Evolutionary conservation across 35 echinoderm and acorn worm genomes (phyloP).

Genomic region (Patiria miniata): DNA sequence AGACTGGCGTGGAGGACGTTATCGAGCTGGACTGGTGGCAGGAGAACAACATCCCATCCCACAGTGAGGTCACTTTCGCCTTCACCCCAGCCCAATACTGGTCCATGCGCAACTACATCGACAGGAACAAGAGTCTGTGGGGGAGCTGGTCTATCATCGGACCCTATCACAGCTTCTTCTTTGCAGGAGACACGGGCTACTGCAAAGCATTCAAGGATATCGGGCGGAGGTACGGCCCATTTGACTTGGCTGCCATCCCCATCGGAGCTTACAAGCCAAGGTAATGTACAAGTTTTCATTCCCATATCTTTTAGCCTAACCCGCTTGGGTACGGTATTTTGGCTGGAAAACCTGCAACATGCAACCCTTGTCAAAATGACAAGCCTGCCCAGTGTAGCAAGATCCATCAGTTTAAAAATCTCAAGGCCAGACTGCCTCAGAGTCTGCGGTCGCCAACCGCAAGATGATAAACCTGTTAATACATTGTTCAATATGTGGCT

Average conservation of each 20-base stretch:
- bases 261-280: constrained; percentile 98
- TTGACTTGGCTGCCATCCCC: constrained; percentile 93
- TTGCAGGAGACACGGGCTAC: constrained; percentile 95
- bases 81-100: constrained; percentile 96
- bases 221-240: constrained; percentile 84
- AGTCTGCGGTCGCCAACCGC: too few species aligned
- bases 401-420: too few species aligned
- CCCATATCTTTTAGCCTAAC: too few species aligned
- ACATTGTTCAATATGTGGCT: too few species aligned
- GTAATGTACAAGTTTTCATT: constrained; percentile 38
- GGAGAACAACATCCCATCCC: constrained; percentile 78
- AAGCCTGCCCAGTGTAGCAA: too few species aligned
- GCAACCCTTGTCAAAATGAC: too few species aligned
- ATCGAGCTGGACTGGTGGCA: constrained; percentile 99
- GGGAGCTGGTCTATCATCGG: constrained; percentile 93
- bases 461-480: too few species aligned
- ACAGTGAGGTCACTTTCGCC: constrained; percentile 71
- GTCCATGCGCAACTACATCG: constrained; percentile 60
- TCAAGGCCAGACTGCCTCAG: too few species aligned
- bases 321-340: too few species aligned
- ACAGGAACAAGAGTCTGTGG: constrained; percentile 83
- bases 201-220: constrained; percentile 93
- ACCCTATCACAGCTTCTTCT: constrained; percentile 89
- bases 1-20: constrained; percentile 76
- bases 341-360: too few species aligned